Percentiles rank a stretch among this genome's conserved stretches.
Evolutionary conservation across 92 coral and sea anemone species (phyloP).

Genomic region (Isaurus tuberculatus): DNA sequence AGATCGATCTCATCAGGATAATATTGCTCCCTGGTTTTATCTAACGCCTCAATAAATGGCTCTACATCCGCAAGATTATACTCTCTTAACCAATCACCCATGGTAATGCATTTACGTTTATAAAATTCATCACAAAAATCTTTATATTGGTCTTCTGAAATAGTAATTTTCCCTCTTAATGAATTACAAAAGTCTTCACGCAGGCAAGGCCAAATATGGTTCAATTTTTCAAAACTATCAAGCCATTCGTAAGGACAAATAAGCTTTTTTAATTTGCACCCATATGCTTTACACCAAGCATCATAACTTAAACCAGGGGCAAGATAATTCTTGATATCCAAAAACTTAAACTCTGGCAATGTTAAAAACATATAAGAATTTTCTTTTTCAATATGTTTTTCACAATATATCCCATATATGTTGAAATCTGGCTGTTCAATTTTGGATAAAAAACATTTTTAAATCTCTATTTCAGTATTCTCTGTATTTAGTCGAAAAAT

Average conservation of each 20-base stretch:
- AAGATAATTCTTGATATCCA: not conserved
- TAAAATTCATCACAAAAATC: not conserved
- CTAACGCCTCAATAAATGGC: not conserved
- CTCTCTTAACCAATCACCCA: conserved; percentile 17
- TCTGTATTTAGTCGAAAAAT: too few species aligned
- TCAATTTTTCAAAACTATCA: conserved; percentile 1
- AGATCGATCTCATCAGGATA: not conserved
- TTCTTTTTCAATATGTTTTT: too few species aligned
- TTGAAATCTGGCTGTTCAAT: too few species aligned
- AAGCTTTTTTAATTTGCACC: not conserved
- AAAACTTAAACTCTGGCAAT: not conserved
- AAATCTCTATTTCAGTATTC: too few species aligned
- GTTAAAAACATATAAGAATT: not conserved
- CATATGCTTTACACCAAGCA: conserved; percentile 30
- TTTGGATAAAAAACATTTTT: too few species aligned
- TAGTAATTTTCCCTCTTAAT: conserved; percentile 1
- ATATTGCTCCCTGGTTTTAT: not conserved
- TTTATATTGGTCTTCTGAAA: not conserved
- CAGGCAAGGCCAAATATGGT: too few species aligned
- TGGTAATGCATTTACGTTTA: not conserved
- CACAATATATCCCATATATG: too few species aligned
- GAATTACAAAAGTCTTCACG: not conserved
- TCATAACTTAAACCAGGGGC: conserved; percentile 9
- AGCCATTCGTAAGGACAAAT: conserved; percentile 40
- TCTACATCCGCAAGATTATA: conserved; percentile 11